Evolutionary conservation across 2,797 vertebrate genomes (phyloP).

Genomic region (Eleutherodactylus coqui): DNA sequence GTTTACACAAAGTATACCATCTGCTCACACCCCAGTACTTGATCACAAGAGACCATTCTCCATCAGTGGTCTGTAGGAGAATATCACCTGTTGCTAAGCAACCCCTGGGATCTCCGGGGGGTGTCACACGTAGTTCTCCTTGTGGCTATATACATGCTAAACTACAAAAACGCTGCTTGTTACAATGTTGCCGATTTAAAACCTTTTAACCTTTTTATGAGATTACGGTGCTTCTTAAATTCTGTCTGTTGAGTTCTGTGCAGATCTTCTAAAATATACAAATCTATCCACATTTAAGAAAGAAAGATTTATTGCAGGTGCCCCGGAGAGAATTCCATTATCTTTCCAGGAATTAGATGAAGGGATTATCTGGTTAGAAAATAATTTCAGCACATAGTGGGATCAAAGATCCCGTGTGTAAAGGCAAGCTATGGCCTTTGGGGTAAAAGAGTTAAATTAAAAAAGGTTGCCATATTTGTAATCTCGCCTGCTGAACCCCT

Average conservation of each 20-base stretch:
- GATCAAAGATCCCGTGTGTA: conserved; percentile 25
- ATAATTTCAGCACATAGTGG: conserved; percentile 3
- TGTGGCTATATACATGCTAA: background rate
- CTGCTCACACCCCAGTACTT: background rate
- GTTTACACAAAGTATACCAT: background rate
- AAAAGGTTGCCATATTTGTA: background rate
- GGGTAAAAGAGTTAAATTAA: conserved; percentile 26
- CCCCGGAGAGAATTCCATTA: background rate
- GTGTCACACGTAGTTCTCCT: background rate
- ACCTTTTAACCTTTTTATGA: conserved; percentile 18
- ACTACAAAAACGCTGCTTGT: background rate
- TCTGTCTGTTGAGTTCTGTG: background rate
- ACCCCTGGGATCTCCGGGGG: background rate
- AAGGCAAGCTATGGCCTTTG: background rate
- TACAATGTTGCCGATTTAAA: background rate
- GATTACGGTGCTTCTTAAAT: background rate
- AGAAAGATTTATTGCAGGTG: background rate
- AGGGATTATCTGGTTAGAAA: conserved; percentile 47
- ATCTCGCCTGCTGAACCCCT: background rate
- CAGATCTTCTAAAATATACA: background rate
- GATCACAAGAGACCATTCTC: background rate
- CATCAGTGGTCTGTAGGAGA: background rate
- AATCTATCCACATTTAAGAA: background rate
- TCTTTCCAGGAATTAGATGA: conserved; percentile 32
- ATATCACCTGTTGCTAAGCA: conserved; percentile 26